Conservation (phyloP, 2,888 invertebrate genomes). For the Eubasilissa splendida region DNA sequence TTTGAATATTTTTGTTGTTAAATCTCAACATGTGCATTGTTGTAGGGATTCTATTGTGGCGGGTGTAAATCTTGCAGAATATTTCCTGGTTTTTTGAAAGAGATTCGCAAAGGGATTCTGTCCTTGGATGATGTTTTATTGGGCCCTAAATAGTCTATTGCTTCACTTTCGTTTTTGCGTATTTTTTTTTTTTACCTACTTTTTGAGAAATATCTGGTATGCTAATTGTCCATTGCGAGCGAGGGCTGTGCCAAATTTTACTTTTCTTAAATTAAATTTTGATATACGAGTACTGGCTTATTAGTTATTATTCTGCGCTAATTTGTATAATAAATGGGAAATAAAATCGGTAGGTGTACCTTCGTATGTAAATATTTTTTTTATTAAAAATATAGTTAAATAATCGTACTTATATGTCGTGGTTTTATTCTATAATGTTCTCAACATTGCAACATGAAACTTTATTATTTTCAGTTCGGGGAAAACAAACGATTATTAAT, state of each 20-base stretch:
- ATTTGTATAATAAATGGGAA: too few species aligned
- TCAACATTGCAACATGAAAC: too few species aligned
- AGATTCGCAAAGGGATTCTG: slow-evolving; percentile 36
- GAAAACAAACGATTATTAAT: too few species aligned
- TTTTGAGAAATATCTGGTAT: slow-evolving; percentile 7
- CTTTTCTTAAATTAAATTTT: not conserved
- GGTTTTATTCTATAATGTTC: too few species aligned
- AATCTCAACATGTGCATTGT: slow-evolving; percentile 11
- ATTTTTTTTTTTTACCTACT: slow-evolving; percentile 1
- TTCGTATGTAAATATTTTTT: too few species aligned
- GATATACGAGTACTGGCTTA: too few species aligned
- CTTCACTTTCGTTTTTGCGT: slow-evolving; percentile 35
- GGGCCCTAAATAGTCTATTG: slow-evolving; percentile 1
- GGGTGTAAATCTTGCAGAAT: slow-evolving; percentile 12
- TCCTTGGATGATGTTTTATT: slow-evolving; percentile 1
- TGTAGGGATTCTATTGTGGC: not conserved
- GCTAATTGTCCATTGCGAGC: not conserved
- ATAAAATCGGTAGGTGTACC: too few species aligned
- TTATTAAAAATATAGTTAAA: too few species aligned
- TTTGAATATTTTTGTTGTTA: slow-evolving; percentile 8
- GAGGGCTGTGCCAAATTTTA: not conserved
- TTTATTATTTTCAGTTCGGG: too few species aligned
- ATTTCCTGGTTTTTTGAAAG: slow-evolving; percentile 27
- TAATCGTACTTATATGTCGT: too few species aligned
- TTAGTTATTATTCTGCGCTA: too few species aligned